Evolutionary conservation across 1,140 invertebrate genomes (phyloP).

Genomic region (Brachionus rotundiformis): DNA sequence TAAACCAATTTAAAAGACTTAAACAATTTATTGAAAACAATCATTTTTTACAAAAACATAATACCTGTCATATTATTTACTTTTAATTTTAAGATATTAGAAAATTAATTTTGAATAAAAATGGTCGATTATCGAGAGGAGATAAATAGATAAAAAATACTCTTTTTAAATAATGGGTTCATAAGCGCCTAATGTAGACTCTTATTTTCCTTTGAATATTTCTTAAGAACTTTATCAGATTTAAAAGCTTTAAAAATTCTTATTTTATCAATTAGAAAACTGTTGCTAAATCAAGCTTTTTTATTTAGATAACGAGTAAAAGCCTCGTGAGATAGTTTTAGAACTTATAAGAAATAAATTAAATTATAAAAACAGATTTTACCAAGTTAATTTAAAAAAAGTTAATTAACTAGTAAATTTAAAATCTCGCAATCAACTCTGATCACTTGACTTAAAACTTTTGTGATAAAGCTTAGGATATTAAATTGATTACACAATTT

Average conservation of each 20-base stretch:
- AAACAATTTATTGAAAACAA: no score
- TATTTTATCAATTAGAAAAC: slow-evolving; percentile 5
- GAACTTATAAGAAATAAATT: background rate
- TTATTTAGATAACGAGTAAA: background rate
- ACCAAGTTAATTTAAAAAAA: background rate
- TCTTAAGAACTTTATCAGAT: background rate
- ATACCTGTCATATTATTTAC: no score
- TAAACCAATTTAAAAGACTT: no score
- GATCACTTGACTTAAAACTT: background rate
- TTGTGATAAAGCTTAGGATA: no score
- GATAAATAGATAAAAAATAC: no score
- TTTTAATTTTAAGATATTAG: no score
- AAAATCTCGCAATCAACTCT: background rate
- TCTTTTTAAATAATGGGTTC: background rate
- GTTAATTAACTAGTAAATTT: background rate
- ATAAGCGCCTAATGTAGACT: background rate
- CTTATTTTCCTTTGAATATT: background rate
- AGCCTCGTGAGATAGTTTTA: background rate
- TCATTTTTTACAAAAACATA: no score
- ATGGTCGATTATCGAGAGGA: no score
- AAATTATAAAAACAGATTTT: background rate
- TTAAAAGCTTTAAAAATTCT: slow-evolving; percentile 3
- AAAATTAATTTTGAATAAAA: no score
- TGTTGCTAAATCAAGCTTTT: background rate
- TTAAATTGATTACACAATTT: no score